These are phyloP conservation scores for Gastracanthus pulcherrimus DNA, from an alignment of 2,888 invertebrate species.

Conservation along the genomic window DNA sequence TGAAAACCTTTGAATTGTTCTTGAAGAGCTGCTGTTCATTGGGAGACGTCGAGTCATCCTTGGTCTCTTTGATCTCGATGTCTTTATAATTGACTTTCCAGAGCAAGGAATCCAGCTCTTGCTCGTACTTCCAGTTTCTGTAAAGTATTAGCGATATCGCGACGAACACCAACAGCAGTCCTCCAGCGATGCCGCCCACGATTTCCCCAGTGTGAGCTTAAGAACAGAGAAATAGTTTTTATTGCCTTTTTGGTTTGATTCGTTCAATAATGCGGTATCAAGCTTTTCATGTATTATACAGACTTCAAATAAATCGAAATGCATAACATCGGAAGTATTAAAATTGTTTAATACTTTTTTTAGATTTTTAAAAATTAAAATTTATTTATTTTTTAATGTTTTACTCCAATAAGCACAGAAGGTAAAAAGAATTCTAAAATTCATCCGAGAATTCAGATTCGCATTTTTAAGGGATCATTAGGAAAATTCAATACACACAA, in stretches of 20 bases:
- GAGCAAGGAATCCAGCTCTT: conserved; percentile 93
- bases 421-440: too few relatives aligned
- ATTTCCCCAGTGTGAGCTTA: conserved; percentile 91
- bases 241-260: not conserved
- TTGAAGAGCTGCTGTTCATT: conserved; percentile 47
- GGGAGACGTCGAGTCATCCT: conserved; percentile 23
- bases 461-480: too few relatives aligned
- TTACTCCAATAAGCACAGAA: too few relatives aligned
- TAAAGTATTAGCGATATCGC: conserved; percentile 88
- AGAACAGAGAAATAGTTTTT: conserved; percentile 4
- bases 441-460: too few relatives aligned
- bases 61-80: conserved; percentile 84
- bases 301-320: too few relatives aligned
- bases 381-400: too few relatives aligned
- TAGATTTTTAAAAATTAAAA: too few relatives aligned
- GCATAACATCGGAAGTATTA: too few relatives aligned
- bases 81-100: conserved; percentile 97
- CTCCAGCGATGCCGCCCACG: conserved; percentile 88
- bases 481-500: too few relatives aligned
- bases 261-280: too few relatives aligned
- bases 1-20: conserved; percentile 52
- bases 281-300: too few relatives aligned
- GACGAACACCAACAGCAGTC: conserved; percentile 84
- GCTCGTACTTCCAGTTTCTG: conserved; percentile 96
- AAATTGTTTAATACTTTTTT: too few relatives aligned